phyloP scores from a whole-genome alignment of 1,140 invertebrate genomes.

The Aphaenogaster rudis region DNA sequence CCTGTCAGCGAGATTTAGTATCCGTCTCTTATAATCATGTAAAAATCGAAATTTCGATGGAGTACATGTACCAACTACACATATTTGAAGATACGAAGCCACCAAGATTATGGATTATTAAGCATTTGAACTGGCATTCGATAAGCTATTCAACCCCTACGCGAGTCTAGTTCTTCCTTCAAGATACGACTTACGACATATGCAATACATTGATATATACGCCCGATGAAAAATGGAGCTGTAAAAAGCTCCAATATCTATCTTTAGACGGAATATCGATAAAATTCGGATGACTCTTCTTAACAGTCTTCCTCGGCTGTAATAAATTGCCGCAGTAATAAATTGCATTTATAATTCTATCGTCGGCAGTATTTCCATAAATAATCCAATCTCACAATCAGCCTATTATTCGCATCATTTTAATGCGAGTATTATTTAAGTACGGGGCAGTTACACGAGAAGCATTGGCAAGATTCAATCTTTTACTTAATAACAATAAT shows the following conservation, averaged over 20 bases:
- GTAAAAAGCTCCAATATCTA: conserved; percentile 64
- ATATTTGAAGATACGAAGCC: conserved; percentile 9
- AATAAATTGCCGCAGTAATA: conserved; percentile 72
- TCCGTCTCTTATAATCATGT: conserved; percentile 13
- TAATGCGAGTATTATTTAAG: not conserved
- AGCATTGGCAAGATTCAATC: conserved; percentile 16
- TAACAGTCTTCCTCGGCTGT: conserved; percentile 50
- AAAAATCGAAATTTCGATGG: conserved; percentile 11
- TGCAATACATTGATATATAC: conserved; percentile 57
- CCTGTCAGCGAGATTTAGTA: not conserved
- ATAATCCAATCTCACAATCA: conserved; percentile 78
- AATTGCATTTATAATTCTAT: conserved; percentile 78
- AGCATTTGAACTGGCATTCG: not conserved
- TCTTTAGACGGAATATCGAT: conserved; percentile 68
- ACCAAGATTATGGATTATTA: conserved; percentile 34
- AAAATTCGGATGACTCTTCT: conserved; percentile 76
- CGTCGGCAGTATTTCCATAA: conserved; percentile 77
- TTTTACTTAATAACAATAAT: conserved; percentile 6
- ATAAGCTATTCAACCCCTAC: not conserved
- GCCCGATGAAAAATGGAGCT: conserved; percentile 29
- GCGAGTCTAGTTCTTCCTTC: conserved; percentile 40
- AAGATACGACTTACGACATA: conserved; percentile 37
- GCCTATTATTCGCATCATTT: conserved; percentile 75
- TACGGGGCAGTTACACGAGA: not conserved
- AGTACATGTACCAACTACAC: not conserved